phyloP scores from a whole-genome alignment of 2,797 vertebrate genomes.

The Jordanella pulchra region DNA sequence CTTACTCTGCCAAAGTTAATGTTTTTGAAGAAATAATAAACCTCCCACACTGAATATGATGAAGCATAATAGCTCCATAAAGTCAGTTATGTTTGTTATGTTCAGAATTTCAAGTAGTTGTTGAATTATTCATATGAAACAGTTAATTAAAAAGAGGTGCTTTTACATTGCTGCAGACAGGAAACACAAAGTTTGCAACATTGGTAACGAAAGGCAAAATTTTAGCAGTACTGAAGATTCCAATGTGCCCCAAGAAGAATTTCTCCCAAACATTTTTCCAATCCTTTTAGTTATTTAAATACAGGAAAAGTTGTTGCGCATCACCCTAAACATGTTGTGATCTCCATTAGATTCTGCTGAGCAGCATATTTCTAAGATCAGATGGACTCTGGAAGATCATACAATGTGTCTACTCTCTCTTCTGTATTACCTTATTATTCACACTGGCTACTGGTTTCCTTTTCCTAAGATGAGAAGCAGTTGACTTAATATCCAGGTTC shows the following conservation, averaged over 20 bases:
- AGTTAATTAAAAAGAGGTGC: not conserved
- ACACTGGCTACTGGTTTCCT: too few relatives aligned
- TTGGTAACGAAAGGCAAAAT: too few relatives aligned
- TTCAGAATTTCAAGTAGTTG: constrained; percentile 4
- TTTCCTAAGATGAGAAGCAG: too few relatives aligned
- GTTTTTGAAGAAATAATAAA: constrained; percentile 22
- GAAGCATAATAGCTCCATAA: constrained; percentile 20
- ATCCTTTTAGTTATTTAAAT: too few relatives aligned
- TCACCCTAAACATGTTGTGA: not conserved
- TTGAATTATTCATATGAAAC: not conserved
- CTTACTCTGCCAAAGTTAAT: constrained; percentile 14
- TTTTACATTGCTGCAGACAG: too few relatives aligned
- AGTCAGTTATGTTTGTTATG: constrained; percentile 17
- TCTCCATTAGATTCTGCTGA: not conserved
- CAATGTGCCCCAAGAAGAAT: too few relatives aligned
- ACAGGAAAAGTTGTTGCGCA: not conserved
- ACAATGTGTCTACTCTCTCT: not conserved
- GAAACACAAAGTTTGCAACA: too few relatives aligned
- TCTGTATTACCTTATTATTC: too few relatives aligned
- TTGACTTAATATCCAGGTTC: too few relatives aligned
- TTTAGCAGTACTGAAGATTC: too few relatives aligned
- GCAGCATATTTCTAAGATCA: not conserved
- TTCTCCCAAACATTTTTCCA: too few relatives aligned
- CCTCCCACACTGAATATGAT: constrained; percentile 3
- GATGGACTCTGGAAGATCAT: not conserved